Percentiles rank a stretch among this genome's conserved stretches.
phyloP scores from a whole-genome alignment of 2,888 invertebrate species.

The Neoitamus cyanurus region DNA sequence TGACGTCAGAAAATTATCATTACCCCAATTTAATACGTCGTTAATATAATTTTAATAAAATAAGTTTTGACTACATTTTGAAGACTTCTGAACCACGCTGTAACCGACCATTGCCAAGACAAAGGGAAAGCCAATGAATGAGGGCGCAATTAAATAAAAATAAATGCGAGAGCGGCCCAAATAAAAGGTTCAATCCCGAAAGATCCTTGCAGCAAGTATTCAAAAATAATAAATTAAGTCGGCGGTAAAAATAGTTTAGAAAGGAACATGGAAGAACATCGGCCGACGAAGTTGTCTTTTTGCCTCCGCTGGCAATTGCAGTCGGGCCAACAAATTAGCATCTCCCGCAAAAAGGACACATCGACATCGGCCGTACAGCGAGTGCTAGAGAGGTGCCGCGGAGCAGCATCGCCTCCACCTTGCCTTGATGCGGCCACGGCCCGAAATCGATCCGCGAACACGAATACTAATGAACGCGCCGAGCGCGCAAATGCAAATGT shows the following conservation, averaged over 20 bases:
- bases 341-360: slow-evolving; percentile 28
- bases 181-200: slow-evolving; percentile 16
- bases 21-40: too few species aligned
- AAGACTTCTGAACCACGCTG: too few species aligned
- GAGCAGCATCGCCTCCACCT: background rate
- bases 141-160: background rate
- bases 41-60: too few species aligned
- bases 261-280: slow-evolving; percentile 36
- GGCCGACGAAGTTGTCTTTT: background rate
- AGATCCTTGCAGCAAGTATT: background rate
- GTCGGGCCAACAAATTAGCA: slow-evolving; percentile 46
- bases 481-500: slow-evolving; percentile 20
- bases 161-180: background rate
- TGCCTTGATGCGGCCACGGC: background rate
- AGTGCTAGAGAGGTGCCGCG: background rate
- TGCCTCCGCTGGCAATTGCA: background rate
- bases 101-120: too few species aligned
- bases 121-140: background rate
- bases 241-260: slow-evolving; percentile 40
- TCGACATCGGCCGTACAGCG: background rate
- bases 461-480: slow-evolving; percentile 39
- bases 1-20: too few species aligned
- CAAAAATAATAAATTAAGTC: slow-evolving; percentile 38
- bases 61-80: too few species aligned
- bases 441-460: slow-evolving; percentile 4